Conservation (phyloP, 2,888 invertebrate species). For the Candidula unifasciata region DNA sequence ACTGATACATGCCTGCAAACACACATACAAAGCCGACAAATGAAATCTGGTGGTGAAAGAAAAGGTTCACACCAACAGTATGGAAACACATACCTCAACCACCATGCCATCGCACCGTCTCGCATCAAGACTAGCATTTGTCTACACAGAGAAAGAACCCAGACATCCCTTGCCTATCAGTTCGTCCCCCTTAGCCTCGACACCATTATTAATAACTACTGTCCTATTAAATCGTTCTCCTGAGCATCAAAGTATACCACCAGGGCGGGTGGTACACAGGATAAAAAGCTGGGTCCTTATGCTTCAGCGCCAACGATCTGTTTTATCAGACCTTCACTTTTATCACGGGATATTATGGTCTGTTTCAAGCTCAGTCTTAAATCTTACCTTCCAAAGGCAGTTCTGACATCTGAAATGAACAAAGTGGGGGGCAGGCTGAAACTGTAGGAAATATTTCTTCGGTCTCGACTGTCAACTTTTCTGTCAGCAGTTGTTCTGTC, state of each 20-base stretch:
- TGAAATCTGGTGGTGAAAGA: no score
- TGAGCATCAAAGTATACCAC: not conserved
- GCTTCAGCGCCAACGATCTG: not conserved
- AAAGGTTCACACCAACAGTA: no score
- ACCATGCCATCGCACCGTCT: no score
- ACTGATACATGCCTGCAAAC: no score
- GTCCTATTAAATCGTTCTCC: conserved; percentile 3
- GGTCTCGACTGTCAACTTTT: not conserved
- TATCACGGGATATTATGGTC: not conserved
- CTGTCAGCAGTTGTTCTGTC: not conserved
- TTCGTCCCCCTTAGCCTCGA: not conserved
- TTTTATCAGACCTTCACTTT: not conserved
- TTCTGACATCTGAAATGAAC: conserved; percentile 1
- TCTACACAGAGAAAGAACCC: no score
- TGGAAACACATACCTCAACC: no score
- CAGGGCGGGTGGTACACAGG: not conserved
- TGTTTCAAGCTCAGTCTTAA: not conserved
- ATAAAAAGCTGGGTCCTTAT: not conserved
- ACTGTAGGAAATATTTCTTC: not conserved
- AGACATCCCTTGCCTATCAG: not conserved
- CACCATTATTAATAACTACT: not conserved
- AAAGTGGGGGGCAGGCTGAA: not conserved
- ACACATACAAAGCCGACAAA: no score
- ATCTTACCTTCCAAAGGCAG: not conserved
- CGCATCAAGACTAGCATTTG: no score